A percentile compares a stretch with the other conserved stretches of the same genome.
phyloP scores from a whole-genome alignment of 2,113 vertebrate species.

The Oxyura jamaicensis region DNA sequence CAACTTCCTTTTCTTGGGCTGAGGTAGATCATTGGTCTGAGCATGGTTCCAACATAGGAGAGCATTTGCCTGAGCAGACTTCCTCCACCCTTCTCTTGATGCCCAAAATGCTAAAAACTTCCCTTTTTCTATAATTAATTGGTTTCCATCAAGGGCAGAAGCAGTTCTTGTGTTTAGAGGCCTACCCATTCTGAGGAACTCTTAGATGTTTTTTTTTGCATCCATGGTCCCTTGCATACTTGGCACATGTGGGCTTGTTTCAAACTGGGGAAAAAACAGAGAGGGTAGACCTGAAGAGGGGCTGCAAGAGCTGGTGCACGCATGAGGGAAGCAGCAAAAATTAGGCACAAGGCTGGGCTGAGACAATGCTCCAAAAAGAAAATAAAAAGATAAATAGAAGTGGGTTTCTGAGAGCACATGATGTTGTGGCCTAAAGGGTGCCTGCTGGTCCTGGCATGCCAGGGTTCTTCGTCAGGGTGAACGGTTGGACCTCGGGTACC shows the following conservation, averaged over 20 bases:
- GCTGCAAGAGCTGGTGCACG: neutral
- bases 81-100: fast-evolving
- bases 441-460: no score
- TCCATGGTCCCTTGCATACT: neutral
- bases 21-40: neutral
- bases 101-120: neutral
- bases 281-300: neutral
- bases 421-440: no score
- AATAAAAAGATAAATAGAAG: neutral
- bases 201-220: neutral
- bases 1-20: neutral
- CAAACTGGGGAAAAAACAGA: neutral
- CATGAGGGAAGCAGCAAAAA: neutral
- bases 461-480: neutral
- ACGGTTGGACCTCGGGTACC: neutral
- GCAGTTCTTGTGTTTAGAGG: neutral
- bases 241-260: fast-evolving
- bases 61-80: neutral
- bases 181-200: neutral
- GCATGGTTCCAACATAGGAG: neutral
- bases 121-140: neutral
- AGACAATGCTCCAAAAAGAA: neutral
- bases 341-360: neutral
- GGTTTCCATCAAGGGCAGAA: neutral
- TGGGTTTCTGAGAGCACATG: neutral